Base-by-base conservation (phyloP, 2,888 invertebrate species). In the Xestoiulus laeticollis region DNA sequence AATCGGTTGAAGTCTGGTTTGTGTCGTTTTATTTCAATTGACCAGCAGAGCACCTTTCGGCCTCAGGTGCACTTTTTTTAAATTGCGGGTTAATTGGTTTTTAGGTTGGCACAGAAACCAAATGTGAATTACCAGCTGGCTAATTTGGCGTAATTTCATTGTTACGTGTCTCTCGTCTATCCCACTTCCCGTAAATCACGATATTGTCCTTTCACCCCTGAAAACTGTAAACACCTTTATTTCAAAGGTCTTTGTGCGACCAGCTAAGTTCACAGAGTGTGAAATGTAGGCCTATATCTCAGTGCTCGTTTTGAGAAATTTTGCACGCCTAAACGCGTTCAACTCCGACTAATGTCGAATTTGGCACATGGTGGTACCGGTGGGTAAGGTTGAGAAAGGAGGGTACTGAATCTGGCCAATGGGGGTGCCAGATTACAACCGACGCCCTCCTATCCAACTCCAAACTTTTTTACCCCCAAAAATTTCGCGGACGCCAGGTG, bases 131-230 rank as follows among this genome's bases (percentile, higher is more conserved):
- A 68, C 68, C 5, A 12, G 68, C 68, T 10, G 68, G 26, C 68
- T 68, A 68, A 68, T 68, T 68, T 26, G 68, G 68, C 26, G 26
- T 68, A 22, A 68, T 68, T n/a, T 68, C 68, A 26, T 68, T 68
- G 68, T 68, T 68, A 68, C 68, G 26, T 68, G 68, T 68, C 68
- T 68, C 26, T 68, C 26, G 26, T 26, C 68, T 68, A 68, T 68
- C 68, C 68, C 68, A 68, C 68, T 26, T 22, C 26, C 26, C 68
- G 68, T 68, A 68, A 68, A 68, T 68, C 68, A 26, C 68, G 68
- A 68, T 68, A 68, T 68, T 68, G 68, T 68, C 68, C 68, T 68
- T 68, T 26, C 68, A 68, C 68, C 68, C 68, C 68, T 26, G 26
- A n/a, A n/a, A 68, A 68, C 68, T 26, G 68, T 68, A 68, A 68